phyloP scores from a whole-genome alignment of 2,797 vertebrate genomes.

The Octomys mimax region DNA sequence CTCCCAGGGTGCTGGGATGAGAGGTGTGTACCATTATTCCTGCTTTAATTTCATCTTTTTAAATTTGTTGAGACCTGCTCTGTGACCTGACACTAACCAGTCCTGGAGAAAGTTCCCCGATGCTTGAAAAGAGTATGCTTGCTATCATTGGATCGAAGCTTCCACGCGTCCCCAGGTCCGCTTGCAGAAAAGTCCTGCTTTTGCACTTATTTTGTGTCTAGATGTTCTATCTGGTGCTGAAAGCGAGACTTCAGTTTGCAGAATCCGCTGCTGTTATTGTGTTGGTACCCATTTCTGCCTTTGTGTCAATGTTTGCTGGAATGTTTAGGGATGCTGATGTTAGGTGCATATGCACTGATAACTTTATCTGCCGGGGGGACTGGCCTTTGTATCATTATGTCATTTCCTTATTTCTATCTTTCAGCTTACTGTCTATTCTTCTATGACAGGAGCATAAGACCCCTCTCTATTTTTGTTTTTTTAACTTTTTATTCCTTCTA shows the following conservation, averaged over 20 bases:
- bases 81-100: neutral
- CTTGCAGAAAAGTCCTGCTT: neutral
- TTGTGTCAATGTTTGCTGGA: neutral
- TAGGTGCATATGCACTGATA: neutral
- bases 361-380: neutral
- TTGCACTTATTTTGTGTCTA: neutral
- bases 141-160: neutral
- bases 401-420: neutral
- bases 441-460: neutral
- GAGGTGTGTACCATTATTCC: neutral
- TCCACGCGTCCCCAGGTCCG: neutral
- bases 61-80: neutral
- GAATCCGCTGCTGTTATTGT: neutral
- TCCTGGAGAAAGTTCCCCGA: neutral
- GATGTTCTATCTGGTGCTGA: neutral
- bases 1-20: neutral
- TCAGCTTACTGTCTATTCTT: neutral
- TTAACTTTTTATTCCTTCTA: too few relatives aligned
- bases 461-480: too few relatives aligned
- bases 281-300: neutral
- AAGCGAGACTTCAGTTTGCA: neutral
- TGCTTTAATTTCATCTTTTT: neutral
- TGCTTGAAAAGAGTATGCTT: neutral
- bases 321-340: neutral
- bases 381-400: neutral